Evolutionary conservation across 1,140 invertebrate species (phyloP).

Genomic region (Drosophila azteca): DNA sequence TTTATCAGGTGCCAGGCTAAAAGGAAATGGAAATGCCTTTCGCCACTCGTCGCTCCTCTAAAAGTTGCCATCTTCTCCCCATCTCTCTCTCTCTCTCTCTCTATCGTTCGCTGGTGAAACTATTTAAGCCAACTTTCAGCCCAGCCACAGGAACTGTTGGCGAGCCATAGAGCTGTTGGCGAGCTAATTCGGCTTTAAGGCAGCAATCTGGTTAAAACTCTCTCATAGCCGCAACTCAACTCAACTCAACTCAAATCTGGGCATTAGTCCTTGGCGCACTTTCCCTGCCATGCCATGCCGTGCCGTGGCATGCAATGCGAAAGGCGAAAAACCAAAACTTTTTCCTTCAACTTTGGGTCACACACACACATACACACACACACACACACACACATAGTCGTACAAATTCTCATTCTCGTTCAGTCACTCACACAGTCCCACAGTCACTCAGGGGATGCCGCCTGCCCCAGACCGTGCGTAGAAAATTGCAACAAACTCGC

Average conservation of each 20-base stretch:
- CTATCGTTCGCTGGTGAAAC: not conserved
- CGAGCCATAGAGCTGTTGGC: slow-evolving; percentile 18
- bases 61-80: not conserved
- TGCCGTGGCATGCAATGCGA: not conserved
- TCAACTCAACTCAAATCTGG: slow-evolving; percentile 58
- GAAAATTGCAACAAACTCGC: slow-evolving; percentile 65
- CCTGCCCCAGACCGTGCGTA: slow-evolving; percentile 45
- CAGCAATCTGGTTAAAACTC: slow-evolving; percentile 74
- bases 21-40: too few species aligned
- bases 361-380: slow-evolving; percentile 17
- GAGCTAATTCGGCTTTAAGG: slow-evolving; percentile 71
- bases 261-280: slow-evolving; percentile 45
- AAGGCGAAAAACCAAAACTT: slow-evolving; percentile 39
- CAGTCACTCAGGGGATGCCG: slow-evolving; percentile 26
- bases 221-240: slow-evolving; percentile 57
- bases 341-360: slow-evolving; percentile 63
- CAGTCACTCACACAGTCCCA: not conserved
- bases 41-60: not conserved
- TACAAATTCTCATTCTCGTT: not conserved
- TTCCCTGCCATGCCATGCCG: slow-evolving; percentile 15
- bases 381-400: slow-evolving; percentile 18
- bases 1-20: not conserved
- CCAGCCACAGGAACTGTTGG: slow-evolving; percentile 17
- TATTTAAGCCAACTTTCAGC: slow-evolving; percentile 46
- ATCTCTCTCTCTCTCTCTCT: slow-evolving; percentile 2